Conservation (phyloP, 1,140 invertebrate genomes). For the Bombyx mori region DNA sequence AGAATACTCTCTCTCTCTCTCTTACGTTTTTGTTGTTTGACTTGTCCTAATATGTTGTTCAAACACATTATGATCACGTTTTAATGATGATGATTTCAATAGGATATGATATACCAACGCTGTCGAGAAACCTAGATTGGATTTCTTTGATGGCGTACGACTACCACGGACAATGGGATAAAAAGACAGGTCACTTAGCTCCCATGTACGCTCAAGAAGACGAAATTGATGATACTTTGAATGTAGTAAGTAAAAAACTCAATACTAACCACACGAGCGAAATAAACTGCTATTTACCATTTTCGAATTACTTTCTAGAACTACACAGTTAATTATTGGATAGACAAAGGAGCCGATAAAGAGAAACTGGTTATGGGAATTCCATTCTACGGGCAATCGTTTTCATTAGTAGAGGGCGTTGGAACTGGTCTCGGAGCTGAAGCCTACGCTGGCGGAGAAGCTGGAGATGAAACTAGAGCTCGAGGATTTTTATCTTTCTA, state of each 20-base stretch:
- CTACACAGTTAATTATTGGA: conserved; percentile 87
- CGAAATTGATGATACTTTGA: conserved; percentile 83
- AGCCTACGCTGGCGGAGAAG: conserved; percentile 81
- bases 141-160: conserved; percentile 94
- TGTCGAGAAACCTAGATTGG: conserved; percentile 85
- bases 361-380: conserved; percentile 86
- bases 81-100: too few species aligned
- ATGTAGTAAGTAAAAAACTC: conserved; percentile 72
- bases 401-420: conserved; percentile 78
- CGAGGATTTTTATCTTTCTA: conserved; percentile 89
- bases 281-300: too few species aligned
- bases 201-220: conserved; percentile 83
- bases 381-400: conserved; percentile 89
- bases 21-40: too few species aligned
- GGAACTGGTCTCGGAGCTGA: conserved; percentile 77
- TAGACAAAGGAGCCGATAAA: conserved; percentile 80
- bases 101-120: conserved; percentile 81
- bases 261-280: too few species aligned
- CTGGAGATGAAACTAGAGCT: conserved; percentile 84
- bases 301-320: conserved; percentile 72
- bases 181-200: conserved; percentile 88
- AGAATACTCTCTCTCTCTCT: too few species aligned
- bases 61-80: too few species aligned
- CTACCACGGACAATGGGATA: conserved; percentile 93
- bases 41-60: too few species aligned